Percentiles rank a stretch among this genome's conserved stretches.
Evolutionary conservation across 2,888 invertebrate species (phyloP).

Genomic region (Volucella bombylans): DNA sequence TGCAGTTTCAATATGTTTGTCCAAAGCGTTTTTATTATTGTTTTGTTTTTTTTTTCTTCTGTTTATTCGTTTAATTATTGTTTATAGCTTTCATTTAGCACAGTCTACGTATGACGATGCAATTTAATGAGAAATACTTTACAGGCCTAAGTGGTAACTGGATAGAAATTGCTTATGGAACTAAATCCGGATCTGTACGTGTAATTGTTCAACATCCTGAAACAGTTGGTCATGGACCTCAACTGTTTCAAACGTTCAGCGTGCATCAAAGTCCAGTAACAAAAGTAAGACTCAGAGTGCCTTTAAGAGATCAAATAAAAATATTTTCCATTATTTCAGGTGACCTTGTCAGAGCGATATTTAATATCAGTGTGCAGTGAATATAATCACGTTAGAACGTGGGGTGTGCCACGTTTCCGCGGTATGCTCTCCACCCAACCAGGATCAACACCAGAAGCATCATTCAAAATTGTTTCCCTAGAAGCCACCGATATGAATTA

Average conservation of each 20-base stretch:
- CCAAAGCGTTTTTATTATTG: slow-evolving; percentile 44
- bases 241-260: slow-evolving; percentile 98
- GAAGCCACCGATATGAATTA: slow-evolving; percentile 87
- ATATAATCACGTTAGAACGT: slow-evolving; percentile 98
- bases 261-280: slow-evolving; percentile 98
- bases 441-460: slow-evolving; percentile 97
- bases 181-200: slow-evolving; percentile 95
- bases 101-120: not conserved
- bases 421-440: slow-evolving; percentile 99
- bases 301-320: not conserved
- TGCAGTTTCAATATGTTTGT: slow-evolving; percentile 42
- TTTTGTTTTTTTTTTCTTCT: slow-evolving; percentile 29
- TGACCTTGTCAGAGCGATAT: slow-evolving; percentile 96
- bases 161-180: slow-evolving; percentile 99
- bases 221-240: slow-evolving; percentile 98
- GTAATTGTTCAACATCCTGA: slow-evolving; percentile 99
- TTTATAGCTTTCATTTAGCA: slow-evolving; percentile 26
- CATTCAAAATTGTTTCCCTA: slow-evolving; percentile 88
- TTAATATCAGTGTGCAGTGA: slow-evolving; percentile 98
- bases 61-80: slow-evolving; percentile 40
- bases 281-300: slow-evolving; percentile 85
- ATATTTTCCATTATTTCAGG: slow-evolving; percentile 83
- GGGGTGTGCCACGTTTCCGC: slow-evolving; percentile 97
- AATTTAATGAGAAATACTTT: slow-evolving; percentile 51
- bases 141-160: slow-evolving; percentile 97